phyloP scores from a whole-genome alignment of 2,113 vertebrate genomes.

The Heterotis niloticus region DNA sequence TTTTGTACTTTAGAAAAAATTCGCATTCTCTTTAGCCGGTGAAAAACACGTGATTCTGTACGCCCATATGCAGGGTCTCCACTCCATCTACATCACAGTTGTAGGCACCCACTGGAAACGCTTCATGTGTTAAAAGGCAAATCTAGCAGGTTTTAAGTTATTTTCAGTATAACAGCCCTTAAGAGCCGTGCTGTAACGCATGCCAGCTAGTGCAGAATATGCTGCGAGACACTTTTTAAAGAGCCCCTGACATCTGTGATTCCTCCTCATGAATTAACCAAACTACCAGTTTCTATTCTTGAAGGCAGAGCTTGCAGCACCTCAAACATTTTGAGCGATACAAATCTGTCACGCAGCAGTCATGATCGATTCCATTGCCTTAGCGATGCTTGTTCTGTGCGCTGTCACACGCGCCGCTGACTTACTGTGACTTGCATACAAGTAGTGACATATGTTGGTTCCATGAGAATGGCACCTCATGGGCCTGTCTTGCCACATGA shows the following conservation, averaged over 20 bases:
- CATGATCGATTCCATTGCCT: neutral
- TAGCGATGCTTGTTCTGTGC: neutral
- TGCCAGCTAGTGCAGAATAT: neutral
- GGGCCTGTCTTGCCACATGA: too few species aligned
- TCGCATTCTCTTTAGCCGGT: neutral
- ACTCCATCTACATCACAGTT: neutral
- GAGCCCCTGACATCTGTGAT: neutral
- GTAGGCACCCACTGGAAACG: neutral
- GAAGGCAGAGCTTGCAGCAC: neutral
- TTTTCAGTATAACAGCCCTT: neutral
- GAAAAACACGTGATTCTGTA: neutral
- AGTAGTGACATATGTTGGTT: neutral
- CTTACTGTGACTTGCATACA: neutral
- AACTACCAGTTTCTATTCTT: neutral
- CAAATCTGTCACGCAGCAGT: neutral
- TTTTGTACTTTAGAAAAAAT: too few species aligned
- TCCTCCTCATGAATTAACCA: slow-evolving; percentile 7
- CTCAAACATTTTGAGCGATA: neutral
- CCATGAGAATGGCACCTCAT: too few species aligned
- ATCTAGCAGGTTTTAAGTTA: neutral
- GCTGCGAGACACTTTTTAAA: neutral
- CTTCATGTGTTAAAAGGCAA: neutral
- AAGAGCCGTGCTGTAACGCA: neutral
- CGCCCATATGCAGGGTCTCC: neutral
- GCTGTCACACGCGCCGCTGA: neutral